Evolutionary conservation across 2,888 invertebrate genomes (phyloP), one percentile per base, ranked within the genome.

Genomic region (Diachrysia chrysitis): DNA sequence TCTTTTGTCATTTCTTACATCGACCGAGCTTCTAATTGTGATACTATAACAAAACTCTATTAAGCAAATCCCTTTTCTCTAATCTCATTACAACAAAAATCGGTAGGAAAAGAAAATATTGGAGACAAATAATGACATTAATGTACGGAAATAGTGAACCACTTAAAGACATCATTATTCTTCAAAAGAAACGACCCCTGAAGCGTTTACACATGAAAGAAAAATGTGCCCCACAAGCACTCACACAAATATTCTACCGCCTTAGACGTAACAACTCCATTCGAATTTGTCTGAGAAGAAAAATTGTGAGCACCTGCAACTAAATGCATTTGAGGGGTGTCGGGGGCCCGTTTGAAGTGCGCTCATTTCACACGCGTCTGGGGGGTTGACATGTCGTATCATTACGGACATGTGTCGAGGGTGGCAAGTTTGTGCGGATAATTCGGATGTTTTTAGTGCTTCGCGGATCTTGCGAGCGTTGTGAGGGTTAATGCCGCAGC

Each of bases 281-380:
- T 86, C 87, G 90, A 90, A 92, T 91, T 92, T 90, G 92, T 90
- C 89, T 87, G 89, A 85, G 87, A 91, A 92, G 93, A 93, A 92
- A 93, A 92, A 93, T 93, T 87, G 92, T 89, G 90, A 89, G 89
- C 93, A 93, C 93, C 94, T 94, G 94, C 94, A 93, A 90, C 90
- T 93, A 93, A 93, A 93, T 91, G 93, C 94, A 93, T 88, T 87
- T 83, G 83, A 78, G 85, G 87, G 86, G 81, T 74, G 82, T 68
- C 25, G 76, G 77, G 78, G 77, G 63, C 70, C 72, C 86, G 88
- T 91, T 92, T 92, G 91, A 92, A 94, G 93, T 91, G 91, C 90
- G 91, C 90, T 91, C 91, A 90, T 93, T 93, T 91, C 86, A 86
- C 85, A 87, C 89, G 88, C 89, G 86, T 86, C 86, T 83, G 79